A percentile compares a stretch with the other conserved stretches of the same genome.
Conservation (phyloP, 1,140 invertebrate genomes). For the Drosophila kepulauana region DNA sequence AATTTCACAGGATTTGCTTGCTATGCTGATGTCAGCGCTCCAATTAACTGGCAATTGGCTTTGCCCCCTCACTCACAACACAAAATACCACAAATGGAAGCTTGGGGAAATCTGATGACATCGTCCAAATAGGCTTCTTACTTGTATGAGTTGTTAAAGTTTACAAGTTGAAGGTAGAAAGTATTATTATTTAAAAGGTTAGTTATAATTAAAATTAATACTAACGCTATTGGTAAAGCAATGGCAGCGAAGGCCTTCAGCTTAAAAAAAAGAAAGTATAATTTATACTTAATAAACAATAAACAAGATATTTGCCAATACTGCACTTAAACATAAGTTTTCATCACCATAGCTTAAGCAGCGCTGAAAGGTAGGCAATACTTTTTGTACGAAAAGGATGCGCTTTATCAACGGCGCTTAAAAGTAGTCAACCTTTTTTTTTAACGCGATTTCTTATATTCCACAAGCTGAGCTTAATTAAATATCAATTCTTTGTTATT, state of each 20-base stretch:
- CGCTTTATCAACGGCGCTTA: not conserved
- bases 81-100: not conserved
- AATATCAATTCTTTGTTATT: too few species aligned
- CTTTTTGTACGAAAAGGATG: not conserved
- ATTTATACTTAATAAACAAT: too few species aligned
- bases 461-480: too few species aligned
- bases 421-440: conserved; percentile 56
- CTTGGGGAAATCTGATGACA: conserved; percentile 20
- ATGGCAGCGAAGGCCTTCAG: too few species aligned
- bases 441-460: too few species aligned
- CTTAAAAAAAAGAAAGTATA: too few species aligned
- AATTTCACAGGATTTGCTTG: conserved; percentile 51
- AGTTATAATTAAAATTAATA: too few species aligned
- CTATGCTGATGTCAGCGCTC: conserved; percentile 72
- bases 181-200: too few species aligned
- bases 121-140: not conserved
- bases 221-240: too few species aligned
- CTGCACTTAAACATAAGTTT: too few species aligned
- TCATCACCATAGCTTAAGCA: too few species aligned
- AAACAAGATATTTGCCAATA: too few species aligned
- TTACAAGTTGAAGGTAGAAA: not conserved
- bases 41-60: conserved; percentile 72
- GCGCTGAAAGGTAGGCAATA: not conserved
- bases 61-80: conserved; percentile 8
- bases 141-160: not conserved